Evolutionary conservation across 2,797 vertebrate species (phyloP), one percentile per base, ranked within the genome.

Genomic region (Xenopus petersii): DNA sequence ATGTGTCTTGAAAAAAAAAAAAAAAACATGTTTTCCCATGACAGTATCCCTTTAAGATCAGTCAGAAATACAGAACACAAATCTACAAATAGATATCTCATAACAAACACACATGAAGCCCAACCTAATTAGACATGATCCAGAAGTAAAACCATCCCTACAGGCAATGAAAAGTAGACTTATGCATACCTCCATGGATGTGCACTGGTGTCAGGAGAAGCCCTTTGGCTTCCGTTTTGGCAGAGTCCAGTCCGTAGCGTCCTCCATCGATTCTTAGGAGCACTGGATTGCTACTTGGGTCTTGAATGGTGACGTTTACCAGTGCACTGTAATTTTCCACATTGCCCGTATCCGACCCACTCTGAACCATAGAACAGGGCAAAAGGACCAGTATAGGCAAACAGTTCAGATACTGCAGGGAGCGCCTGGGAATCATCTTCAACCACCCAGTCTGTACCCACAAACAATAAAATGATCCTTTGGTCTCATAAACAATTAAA

Each of bases 211-310:
- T 82, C 51, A 98, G 83, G 71, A 99, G 89, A 30, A 95, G 81
- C 5, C 95, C 95, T 75, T 91, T 91, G 54, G 94, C 93, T 81
- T 96, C 93, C 59, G 91, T 89, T 82, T 95, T 97, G 3, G 95
- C 96, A 0, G 96, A 98, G 86, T 98, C 92, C 83, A 95, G 93
- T 48, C 97, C 96, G 63, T 96, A 98, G 36, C 93, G 94, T 66
- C 95, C 95, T 0, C 94, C 94, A 15, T 95, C 94, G 64, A 92
- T 93, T 63, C 92, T 91, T 79, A 96, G 89, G 58, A 93, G 75
- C 58, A 93, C 89, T 12, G 85, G 69, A 79, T 91, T 90, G 36
- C 94, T 95, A 76, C 92, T 92, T 46, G 89, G 87, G 80, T 95
- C 95, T 84, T 93, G 85, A 67, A 95, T 93, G 0, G 95, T 97